A percentile compares a stretch with the other conserved stretches of the same genome.
These are phyloP conservation scores for Mechanitis mazaeus DNA, from an alignment of 2,888 invertebrate genomes.

Conservation along the genomic window DNA sequence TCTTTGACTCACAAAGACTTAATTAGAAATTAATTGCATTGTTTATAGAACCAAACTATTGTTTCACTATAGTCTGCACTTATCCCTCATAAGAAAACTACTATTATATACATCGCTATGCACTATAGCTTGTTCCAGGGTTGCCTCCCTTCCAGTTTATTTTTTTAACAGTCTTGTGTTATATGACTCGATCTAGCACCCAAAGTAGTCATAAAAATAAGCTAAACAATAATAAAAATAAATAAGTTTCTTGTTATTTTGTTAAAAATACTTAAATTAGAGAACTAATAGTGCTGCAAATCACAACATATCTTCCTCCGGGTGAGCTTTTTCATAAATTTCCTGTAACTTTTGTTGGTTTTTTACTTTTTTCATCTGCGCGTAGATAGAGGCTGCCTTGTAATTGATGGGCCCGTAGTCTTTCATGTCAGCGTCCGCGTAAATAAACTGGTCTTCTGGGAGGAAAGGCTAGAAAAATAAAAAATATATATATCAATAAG, in stretches of 20 bases:
- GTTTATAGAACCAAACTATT: no score
- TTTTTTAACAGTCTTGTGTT: conserved; percentile 19
- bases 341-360: conserved; percentile 70
- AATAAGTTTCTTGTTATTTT: conserved; percentile 6
- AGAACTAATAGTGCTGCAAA: conserved; percentile 15
- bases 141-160: not conserved
- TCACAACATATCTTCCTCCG: conserved; percentile 62
- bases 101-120: conserved; percentile 40
- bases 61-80: not conserved
- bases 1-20: no score
- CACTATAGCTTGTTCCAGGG: no score
- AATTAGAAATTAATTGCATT: no score
- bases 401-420: conserved; percentile 95
- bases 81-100: conserved; percentile 40
- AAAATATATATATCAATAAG: conserved; percentile 28
- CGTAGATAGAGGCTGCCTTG: conserved; percentile 90
- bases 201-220: not conserved
- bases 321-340: conserved; percentile 58
- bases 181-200: conserved; percentile 1
- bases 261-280: conserved; percentile 2
- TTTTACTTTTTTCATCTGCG: conserved; percentile 82
- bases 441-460: conserved; percentile 88
- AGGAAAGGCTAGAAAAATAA: conserved; percentile 81
- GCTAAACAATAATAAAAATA: conserved; percentile 1
- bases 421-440: conserved; percentile 92